phyloP scores from a whole-genome alignment of 2,797 vertebrate species.

The Kryptopterus vitreolus region DNA sequence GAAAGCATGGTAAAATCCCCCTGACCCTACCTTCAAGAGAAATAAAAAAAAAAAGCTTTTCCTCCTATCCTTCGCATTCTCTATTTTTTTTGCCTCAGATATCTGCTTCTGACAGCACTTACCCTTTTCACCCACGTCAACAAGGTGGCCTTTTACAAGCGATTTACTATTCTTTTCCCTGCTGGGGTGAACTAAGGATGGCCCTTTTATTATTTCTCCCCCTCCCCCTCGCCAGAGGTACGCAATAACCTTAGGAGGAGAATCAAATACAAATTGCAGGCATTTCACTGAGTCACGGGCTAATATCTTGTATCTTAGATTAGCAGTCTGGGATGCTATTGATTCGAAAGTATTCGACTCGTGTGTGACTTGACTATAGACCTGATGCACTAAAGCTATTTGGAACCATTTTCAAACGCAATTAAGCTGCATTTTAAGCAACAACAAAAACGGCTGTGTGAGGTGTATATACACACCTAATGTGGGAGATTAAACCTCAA shows the following conservation, averaged over 20 bases:
- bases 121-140: slow-evolving; percentile 24
- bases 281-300: slow-evolving; percentile 29
- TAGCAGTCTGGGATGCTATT: slow-evolving; percentile 17
- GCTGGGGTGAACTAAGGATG: slow-evolving; percentile 18
- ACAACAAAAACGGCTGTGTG: neutral
- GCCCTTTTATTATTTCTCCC: slow-evolving; percentile 5
- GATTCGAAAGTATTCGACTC: slow-evolving; percentile 25
- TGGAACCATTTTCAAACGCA: neutral
- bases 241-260: slow-evolving; percentile 32
- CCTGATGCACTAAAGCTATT: neutral
- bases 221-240: neutral
- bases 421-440: neutral
- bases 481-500: neutral
- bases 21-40: slow-evolving; percentile 54
- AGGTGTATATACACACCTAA: neutral
- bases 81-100: slow-evolving; percentile 34
- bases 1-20: slow-evolving; percentile 47
- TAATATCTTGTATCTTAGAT: slow-evolving; percentile 42
- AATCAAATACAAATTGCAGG: slow-evolving; percentile 25
- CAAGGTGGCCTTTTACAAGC: slow-evolving; percentile 33
- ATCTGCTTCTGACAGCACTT: slow-evolving; percentile 33
- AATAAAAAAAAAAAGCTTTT: slow-evolving; percentile 58
- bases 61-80: slow-evolving; percentile 30
- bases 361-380: neutral
- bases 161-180: slow-evolving; percentile 36